These are phyloP conservation scores for Polydrusus pterygomalis DNA, from an alignment of 2,888 invertebrate genomes.

Conservation along the genomic window DNA sequence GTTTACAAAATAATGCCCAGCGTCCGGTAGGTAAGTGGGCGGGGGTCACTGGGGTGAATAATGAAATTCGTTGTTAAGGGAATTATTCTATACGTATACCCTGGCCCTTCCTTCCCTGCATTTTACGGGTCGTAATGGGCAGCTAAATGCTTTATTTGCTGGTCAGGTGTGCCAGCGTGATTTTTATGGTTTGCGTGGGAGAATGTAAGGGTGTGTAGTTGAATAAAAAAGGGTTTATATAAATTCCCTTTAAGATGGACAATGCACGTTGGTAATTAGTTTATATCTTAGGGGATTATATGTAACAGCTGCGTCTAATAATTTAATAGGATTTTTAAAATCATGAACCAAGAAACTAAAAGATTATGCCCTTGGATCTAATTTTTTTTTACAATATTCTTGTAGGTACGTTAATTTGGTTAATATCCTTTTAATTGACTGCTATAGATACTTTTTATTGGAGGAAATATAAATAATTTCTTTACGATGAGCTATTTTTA, in stretches of 20 bases:
- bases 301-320: conserved; percentile 1
- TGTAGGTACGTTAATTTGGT: no score
- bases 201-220: conserved; percentile 25
- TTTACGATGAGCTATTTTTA: no score
- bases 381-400: no score
- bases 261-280: conserved; percentile 5
- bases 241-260: conserved; percentile 15
- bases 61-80: conserved; percentile 53
- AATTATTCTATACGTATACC: conserved; percentile 40
- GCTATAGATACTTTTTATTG: no score
- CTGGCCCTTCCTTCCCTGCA: conserved; percentile 2
- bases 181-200: conserved; percentile 49
- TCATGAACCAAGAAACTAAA: no score
- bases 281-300: not conserved
- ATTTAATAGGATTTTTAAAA: not conserved
- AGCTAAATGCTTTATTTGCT: conserved; percentile 40
- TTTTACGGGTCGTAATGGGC: conserved; percentile 30
- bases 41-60: conserved; percentile 53
- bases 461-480: no score
- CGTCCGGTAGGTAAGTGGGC: conserved; percentile 52
- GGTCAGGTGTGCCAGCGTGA: conserved; percentile 48
- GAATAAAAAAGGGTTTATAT: conserved; percentile 24
- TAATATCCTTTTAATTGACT: no score
- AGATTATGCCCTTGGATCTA: no score
- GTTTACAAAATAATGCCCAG: conserved; percentile 48